Base-by-base conservation (phyloP, 2,797 vertebrate species). In the Pogoniulus pusillus region DNA sequence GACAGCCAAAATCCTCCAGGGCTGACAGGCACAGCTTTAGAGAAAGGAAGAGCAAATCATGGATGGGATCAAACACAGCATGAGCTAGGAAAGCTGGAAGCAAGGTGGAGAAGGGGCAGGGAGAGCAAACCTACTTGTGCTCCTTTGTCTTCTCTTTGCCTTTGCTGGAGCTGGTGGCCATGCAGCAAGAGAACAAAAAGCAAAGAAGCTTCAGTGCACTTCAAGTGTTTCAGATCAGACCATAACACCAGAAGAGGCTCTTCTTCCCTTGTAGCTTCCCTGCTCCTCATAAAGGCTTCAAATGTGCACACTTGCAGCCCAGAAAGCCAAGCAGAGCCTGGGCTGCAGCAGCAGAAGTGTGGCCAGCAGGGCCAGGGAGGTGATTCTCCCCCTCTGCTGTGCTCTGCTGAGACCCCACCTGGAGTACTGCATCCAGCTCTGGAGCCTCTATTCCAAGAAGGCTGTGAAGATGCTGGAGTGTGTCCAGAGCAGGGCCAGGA, bases 141-240 rank as follows among this genome's bases (percentile, higher is more conserved):
- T 98, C 97, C 94, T 97, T 97, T 3, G 69, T 96, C 95, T 98
- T 98, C 94, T 97, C 96, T 93, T 96, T 98, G 90, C 93, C 96
- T 96, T 97, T 98, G 95, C 97, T 97, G 96, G 92, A 93, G 73
- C 34, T 32, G 2, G 73, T 4, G 64, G 43, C 19, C 34, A 3
- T 0, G 35, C 22, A 1, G 43, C 3, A 2, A 47, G 76, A 87
- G 85, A 53, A 89, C 15, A 87, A 91, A 83, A 94, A 45, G 66
- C 34, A 93, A 76, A 76, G 2, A 71, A 82, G 47, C 30, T 57
- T 92, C 64, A 96, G 88, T 10, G 47, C n/a, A 20, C 29, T 9
- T 18, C 45, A 14, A 49, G 45, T 15, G 54, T 57, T 63, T 70
- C 59, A 49, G 16, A 27, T 11, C 65, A 22, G 29, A n/a, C 7